Base-by-base conservation (phyloP, 2,888 invertebrate species). In the Zygaena filipendulae region DNA sequence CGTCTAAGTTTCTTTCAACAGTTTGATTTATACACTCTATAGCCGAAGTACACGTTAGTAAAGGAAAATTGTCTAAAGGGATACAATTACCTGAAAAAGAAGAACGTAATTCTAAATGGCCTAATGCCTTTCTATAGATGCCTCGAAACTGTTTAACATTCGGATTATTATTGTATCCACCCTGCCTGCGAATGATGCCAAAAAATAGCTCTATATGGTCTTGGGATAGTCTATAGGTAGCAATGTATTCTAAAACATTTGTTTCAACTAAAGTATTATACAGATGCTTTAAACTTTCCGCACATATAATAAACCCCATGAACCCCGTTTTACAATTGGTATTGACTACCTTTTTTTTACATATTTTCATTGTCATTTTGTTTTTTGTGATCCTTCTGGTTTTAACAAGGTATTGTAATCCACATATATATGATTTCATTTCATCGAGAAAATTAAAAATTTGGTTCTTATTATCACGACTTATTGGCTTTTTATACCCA, bases 181-280 rank as follows among this genome's bases (percentile, higher is more conserved):
- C 38, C 6, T 39, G 28, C 6, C 18, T 23, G 11, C 34, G 10
- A n/a, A 36, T 29, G 2, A 5, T n/a, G 10, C 38, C 34, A 24
- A 39, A 39, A 21, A 39, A 27, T 7, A 29, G 9, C 25, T 36
- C 36, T 6, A 36, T 11, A 8, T 39, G 38, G 9, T 38, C 38
- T 25, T 38, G 38, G 2, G 22, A 27, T 1, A 33, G 10, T n/a
- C 28, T 22, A n/a, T 35, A 35, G 3, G 27, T 33, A 3, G 33
- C 9, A 7, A 35, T 26, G 21, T 33, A 36, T 9, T 11, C 14
- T 9, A 39, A 6, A 16, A 24, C n/a, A 2, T 27, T n/a, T 14
- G 14, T 22, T 8, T 32, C 6, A 3, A 30, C 8, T 14, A 25
- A 21, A 9, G 9, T 24, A 3, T n/a, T 2, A 8, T 21, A 32